Base-by-base conservation (phyloP, 1,140 invertebrate genomes). In the Dolichoris vasculosae region DNA sequence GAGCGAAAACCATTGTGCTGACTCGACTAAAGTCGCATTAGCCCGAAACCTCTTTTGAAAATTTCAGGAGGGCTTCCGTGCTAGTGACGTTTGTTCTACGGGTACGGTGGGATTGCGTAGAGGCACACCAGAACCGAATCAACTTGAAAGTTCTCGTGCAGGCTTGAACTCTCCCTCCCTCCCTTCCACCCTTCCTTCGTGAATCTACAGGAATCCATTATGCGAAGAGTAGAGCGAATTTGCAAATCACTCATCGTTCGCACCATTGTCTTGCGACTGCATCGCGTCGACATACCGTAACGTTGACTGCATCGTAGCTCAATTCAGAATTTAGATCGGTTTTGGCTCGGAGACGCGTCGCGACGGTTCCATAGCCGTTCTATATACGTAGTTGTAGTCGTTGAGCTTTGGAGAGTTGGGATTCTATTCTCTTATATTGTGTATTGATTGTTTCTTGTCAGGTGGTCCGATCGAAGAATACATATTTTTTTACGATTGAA, bases 161-260 rank as follows among this genome's bases (percentile, higher is more conserved):
- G 75, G 38, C 17, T 51, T 20, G 26, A 77, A 30, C 20, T 32
- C 43, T 7, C 48, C 26, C 26, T 32, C 35, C 17, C 26, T 3
- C n/a, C 30, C 30, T 3, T 17, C 2, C 0, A 26, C 0, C 32
- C 6, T 23, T 71, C 35, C 4, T 71, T 13, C 69, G 9, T 17
- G 23, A 40, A 40, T 38, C 17, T 38, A 11, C 20, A 20, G 71
- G 32, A 75, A 78, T 78, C 82, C 71, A 84, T 84, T 84, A 84
- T 79, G 40, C 20, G 38, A 0, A 64, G 43, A 48, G 79, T 32
- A 43, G 35, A 30, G 48, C 51, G 84, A 85, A 81, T 85, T 82
- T 67, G 51, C 71, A 43, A 82, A 85, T 85, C 78, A 76, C 78
- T 85, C 79, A 81, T 82, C 76, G 76, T 38, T 35, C 48, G 51